A percentile compares a stretch with the other conserved stretches of the same genome.
Conservation (phyloP, 2,113 vertebrate species). For the Chrysochloris asiatica region DNA sequence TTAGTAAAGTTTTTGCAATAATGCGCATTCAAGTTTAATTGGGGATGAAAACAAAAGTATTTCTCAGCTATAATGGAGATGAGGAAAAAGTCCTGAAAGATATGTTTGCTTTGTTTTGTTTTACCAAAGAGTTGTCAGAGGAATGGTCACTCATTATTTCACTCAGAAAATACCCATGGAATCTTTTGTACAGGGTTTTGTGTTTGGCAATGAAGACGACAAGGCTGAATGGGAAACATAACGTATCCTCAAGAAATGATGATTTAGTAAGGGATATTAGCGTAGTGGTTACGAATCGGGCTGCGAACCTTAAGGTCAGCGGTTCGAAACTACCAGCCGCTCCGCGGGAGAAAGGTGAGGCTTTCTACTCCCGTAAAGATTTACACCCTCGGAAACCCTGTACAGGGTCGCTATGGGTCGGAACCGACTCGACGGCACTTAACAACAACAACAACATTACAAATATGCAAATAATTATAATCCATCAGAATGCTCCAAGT, state of each 20-base stretch:
- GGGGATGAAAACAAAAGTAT: slow-evolving; percentile 27
- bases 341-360: too few species aligned
- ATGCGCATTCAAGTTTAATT: slow-evolving; percentile 39
- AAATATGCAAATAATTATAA: slow-evolving; percentile 48
- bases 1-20: slow-evolving; percentile 15
- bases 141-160: not conserved
- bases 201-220: slow-evolving; percentile 13
- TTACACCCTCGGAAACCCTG: too few species aligned
- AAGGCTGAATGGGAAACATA: not conserved
- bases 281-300: too few species aligned
- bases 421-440: too few species aligned
- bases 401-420: too few species aligned
- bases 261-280: slow-evolving; percentile 21
- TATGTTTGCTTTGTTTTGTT: slow-evolving; percentile 17
- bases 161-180: not conserved
- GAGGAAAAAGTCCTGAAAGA: not conserved
- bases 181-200: slow-evolving; percentile 9
- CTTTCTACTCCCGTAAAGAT: too few species aligned
- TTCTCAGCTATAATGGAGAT: not conserved
- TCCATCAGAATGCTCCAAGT: slow-evolving; percentile 11
- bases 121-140: not conserved
- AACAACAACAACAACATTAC: too few species aligned
- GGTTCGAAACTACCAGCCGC: too few species aligned
- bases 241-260: slow-evolving; percentile 26
- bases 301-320: too few species aligned